Base-by-base conservation (phyloP, 2,797 vertebrate species). In the Spinus olivaceus region DNA sequence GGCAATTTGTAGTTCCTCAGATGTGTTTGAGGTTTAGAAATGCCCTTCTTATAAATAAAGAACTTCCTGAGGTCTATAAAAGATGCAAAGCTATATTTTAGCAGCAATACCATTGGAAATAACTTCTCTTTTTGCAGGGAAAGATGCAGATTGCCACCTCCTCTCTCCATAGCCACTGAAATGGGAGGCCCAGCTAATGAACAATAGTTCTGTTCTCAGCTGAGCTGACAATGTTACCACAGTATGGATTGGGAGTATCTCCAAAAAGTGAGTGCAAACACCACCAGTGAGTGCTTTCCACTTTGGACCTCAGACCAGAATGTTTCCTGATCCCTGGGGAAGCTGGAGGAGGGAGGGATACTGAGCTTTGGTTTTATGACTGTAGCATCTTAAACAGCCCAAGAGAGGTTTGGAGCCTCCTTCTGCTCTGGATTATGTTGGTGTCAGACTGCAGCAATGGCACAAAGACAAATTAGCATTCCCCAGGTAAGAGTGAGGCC, bases 261-360 rank as follows among this genome's bases (percentile, higher is more conserved):
- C 92, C 85, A 93, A 69, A 76, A 92, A 76, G 57, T 30, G 71
- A 86, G 33, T 41, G 54, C 73, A 94, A 83, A 88, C 35, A 88
- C 41, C 92, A 78, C 80, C 70, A 44, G 42, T 44, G 42, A 44
- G 42, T 44, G 51, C 54, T 79, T 94, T 88, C 79, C 66, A 42
- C 63, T 86, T 76, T 27, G 80, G 24, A 81, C 69, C 27, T 46
- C 44, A 72, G 51, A 91, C 39, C 81, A 88, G 54, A 91, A 50
- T 20, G 32, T 56, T 80, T 86, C 44, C 81, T 65, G 69, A 60
- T 86, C 32, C 51, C 25, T 8, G 2, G 64, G 59, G 72, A 83
- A 77, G 78, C 24, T 47, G 61, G 17, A 84, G 56, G n/a, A 71
- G 32, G 53, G 35, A 79, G 19, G 23, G 37, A 83, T 46, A 11